Evolutionary conservation across 2,888 invertebrate species (phyloP), one percentile per base, ranked within the genome.

Genomic region (Stomorhina lunata): DNA sequence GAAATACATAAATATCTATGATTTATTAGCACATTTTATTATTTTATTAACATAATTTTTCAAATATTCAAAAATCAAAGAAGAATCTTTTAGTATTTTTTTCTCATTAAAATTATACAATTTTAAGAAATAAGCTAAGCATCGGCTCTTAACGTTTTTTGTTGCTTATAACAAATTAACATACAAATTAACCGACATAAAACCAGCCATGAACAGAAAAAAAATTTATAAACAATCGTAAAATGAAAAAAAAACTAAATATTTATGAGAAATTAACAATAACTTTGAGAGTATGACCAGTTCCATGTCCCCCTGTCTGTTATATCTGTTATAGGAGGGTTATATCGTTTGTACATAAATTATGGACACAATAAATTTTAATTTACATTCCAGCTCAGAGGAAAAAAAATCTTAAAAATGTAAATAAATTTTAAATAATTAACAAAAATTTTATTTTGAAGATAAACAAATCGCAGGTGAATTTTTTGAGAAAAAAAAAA

Each of bases 1-100:
- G 25, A 20, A 43, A 22, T 17, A 37, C 27, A 17, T 61, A 45
- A 61, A 40, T 27, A 40, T 20, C 65, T 34, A 59, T 69, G 80
- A 80, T 80, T 75, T 80, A 80, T 76, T 22, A 43, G 27, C 4
- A 15, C 25, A 37, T 50, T 53, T 40, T 72, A 68, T 69, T 37
- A 32, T 61, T 77, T 50, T 53, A 32, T 25, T n/a, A 29, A 37
- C 15, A 59, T 61, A 61, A 17, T 48, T 78, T 65, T 45, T 55
- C 15, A 34, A 63, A 53, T 43, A 77, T 69, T 48, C 9, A 48
- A n/a, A 61, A 50, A 59, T n/a, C n/a, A n/a, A n/a, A n/a, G n/a
- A 43, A 76, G 65, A 71, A 71, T 72, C 50, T 59, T 7, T 63
- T 59, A 15, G 5, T n/a, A n/a, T n/a, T n/a, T 45, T 71, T 59